phyloP scores from a whole-genome alignment of 2,113 vertebrate genomes.

The Conger conger region DNA sequence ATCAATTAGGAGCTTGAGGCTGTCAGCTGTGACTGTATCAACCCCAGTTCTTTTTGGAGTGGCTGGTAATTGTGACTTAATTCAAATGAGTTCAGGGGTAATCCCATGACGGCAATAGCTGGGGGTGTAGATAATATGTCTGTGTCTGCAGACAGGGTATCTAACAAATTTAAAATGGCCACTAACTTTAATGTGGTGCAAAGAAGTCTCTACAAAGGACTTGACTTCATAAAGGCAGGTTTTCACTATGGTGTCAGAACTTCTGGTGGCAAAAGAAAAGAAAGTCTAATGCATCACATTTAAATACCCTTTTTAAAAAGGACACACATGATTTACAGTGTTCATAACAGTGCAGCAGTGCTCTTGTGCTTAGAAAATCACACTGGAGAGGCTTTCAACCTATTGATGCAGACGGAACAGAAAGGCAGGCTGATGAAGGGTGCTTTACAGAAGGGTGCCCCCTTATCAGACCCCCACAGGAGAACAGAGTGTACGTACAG shows the following conservation, averaged over 20 bases:
- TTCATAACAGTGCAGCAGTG: not conserved
- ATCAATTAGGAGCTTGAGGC: constrained; percentile 8
- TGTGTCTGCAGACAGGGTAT: not conserved
- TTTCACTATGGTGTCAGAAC: not conserved
- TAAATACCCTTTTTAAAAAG: not conserved
- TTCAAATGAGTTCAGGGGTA: not conserved
- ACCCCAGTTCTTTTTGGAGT: constrained; percentile 7
- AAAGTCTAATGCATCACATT: not conserved
- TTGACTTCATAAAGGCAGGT: not conserved
- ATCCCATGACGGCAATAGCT: not conserved
- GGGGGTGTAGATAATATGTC: not conserved
- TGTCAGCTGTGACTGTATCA: not conserved
- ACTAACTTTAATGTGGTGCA: not conserved
- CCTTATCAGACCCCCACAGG: too few relatives aligned
- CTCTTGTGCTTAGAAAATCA: not conserved
- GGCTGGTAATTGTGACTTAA: not conserved
- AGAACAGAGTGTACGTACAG: too few relatives aligned
- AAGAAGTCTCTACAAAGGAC: too few relatives aligned
- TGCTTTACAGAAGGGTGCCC: too few relatives aligned
- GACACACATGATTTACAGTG: not conserved
- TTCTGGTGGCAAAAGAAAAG: not conserved
- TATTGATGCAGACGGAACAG: not conserved
- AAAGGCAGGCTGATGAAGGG: not conserved
- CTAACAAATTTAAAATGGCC: not conserved
- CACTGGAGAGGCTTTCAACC: not conserved